Conservation (phyloP, 2,797 vertebrate species). For the Hippoglossus hippoglossus region DNA sequence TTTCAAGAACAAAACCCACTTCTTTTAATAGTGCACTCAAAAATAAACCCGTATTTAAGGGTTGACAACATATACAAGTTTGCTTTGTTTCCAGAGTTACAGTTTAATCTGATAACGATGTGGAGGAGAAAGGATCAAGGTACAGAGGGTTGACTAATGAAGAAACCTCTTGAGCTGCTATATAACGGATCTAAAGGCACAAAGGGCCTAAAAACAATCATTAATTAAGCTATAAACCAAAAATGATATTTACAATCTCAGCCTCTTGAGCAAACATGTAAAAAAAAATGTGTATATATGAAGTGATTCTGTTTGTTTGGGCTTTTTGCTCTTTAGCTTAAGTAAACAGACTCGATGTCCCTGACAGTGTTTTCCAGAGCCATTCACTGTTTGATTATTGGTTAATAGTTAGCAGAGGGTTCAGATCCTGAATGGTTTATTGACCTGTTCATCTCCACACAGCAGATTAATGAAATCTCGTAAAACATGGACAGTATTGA, state of each 20-base stretch:
- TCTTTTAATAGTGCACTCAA: not conserved
- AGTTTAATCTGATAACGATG: not conserved
- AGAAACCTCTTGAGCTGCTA: not conserved
- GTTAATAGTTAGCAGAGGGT: conserved; percentile 66
- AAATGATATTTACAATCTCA: conserved; percentile 4
- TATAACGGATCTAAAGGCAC: conserved; percentile 41
- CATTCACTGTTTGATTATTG: conserved; percentile 18
- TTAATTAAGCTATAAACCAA: not conserved
- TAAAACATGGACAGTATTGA: conserved; percentile 21
- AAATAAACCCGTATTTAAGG: not conserved
- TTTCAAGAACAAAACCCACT: no score
- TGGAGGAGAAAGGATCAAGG: not conserved
- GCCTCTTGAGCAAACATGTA: not conserved
- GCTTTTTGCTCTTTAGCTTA: conserved; percentile 23
- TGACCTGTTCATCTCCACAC: conserved; percentile 12
- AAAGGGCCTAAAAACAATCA: not conserved
- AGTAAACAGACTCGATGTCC: conserved; percentile 34
- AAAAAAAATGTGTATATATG: not conserved
- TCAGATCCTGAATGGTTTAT: conserved; percentile 17
- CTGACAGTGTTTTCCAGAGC: conserved; percentile 22
- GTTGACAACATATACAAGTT: not conserved
- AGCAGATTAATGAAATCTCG: conserved; percentile 2
- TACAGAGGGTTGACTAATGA: not conserved
- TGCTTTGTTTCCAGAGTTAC: conserved; percentile 1
- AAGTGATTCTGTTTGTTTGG: conserved; percentile 32